Conservation (phyloP, 1,140 invertebrate genomes). For the Euura lappo region DNA sequence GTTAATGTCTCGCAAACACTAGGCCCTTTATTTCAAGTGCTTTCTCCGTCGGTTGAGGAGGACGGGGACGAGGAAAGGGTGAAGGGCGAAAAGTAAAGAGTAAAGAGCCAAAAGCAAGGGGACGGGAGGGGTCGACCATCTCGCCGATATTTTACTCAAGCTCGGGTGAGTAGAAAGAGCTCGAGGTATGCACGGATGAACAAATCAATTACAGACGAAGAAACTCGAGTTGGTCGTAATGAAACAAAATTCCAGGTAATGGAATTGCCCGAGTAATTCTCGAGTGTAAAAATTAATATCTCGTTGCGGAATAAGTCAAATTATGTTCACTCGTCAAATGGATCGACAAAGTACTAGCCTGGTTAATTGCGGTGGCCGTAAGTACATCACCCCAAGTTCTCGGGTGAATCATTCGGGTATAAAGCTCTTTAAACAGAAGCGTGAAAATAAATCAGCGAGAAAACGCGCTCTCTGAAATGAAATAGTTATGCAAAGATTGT, state of each 20-base stretch:
- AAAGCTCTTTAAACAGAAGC: neutral
- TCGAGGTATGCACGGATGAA: neutral
- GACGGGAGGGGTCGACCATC: neutral
- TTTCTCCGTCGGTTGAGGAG: neutral
- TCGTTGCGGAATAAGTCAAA: neutral
- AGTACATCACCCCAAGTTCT: neutral
- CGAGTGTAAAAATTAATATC: neutral
- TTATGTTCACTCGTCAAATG: neutral
- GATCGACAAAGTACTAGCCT: neutral
- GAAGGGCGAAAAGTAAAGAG: conserved; percentile 1
- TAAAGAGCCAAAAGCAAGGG: neutral
- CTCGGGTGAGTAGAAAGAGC: neutral
- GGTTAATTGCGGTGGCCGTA: neutral
- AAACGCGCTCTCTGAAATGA: neutral
- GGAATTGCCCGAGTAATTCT: neutral
- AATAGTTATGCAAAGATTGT: conserved; percentile 7
- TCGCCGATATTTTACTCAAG: conserved; percentile 5
- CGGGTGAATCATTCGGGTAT: neutral
- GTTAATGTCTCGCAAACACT: conserved; percentile 14
- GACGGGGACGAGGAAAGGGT: neutral
- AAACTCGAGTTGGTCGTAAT: neutral
- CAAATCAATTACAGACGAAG: neutral
- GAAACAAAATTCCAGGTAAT: neutral
- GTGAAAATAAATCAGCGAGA: neutral
- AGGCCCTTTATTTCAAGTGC: conserved; percentile 14